A percentile compares a stretch with the other conserved stretches of the same genome.
phyloP scores from a whole-genome alignment of 92 coral and sea anemone species.

The Plumapathes pennacea region DNA sequence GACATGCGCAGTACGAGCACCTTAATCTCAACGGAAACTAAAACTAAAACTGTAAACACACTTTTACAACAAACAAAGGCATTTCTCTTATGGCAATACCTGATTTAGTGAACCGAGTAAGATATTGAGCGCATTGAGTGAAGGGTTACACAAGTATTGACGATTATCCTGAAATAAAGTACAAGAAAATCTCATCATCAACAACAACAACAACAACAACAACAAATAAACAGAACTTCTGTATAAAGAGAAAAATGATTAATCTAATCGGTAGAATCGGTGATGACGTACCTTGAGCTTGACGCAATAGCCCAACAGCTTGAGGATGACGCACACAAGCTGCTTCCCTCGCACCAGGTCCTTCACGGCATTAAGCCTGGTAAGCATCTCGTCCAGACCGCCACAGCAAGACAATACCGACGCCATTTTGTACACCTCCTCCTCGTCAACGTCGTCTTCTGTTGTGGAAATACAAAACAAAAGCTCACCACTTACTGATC shows the following conservation, averaged over 20 bases:
- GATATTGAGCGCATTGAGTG: conserved; percentile 85
- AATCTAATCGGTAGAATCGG: not conserved
- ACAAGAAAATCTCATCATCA: not conserved
- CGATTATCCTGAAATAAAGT: conserved; percentile 72
- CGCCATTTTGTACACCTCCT: conserved; percentile 93
- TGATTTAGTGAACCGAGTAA: conserved; percentile 91
- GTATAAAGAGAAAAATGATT: not conserved
- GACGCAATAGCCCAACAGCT: conserved; percentile 88
- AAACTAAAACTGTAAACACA: not conserved
- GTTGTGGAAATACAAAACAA: no score
- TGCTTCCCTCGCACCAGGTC: conserved; percentile 92
- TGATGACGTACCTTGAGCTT: conserved; percentile 96
- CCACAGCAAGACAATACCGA: conserved; percentile 91
- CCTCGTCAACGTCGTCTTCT: conserved; percentile 93
- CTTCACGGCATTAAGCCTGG: conserved; percentile 76
- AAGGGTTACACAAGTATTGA: conserved; percentile 84
- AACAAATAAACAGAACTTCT: not conserved
- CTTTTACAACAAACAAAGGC: not conserved
- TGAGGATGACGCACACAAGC: conserved; percentile 83
- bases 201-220: not conserved
- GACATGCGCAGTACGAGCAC: not conserved
- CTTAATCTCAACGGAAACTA: not conserved
- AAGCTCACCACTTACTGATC: no score
- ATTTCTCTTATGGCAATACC: no score
- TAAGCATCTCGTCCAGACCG: conserved; percentile 92